phyloP scores from a whole-genome alignment of 2,888 invertebrate species.

The Agrochola lychnidis region DNA sequence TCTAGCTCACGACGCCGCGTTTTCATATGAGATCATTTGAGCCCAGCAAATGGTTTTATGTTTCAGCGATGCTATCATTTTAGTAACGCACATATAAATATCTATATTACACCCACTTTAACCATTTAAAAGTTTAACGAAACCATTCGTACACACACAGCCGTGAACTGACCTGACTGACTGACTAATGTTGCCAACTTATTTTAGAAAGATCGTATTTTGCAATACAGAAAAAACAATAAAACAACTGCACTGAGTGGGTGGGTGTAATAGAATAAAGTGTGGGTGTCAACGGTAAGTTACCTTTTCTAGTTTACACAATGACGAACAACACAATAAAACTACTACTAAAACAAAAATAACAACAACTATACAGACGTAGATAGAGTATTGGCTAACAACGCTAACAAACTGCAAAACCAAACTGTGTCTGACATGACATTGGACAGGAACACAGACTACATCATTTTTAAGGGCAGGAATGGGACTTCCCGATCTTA shows the following conservation, averaged over 20 bases:
- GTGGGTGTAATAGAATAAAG: not conserved
- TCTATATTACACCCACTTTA: not conserved
- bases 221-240: not conserved
- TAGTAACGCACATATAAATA: constrained; percentile 13
- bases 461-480: not conserved
- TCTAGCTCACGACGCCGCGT: constrained; percentile 53
- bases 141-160: not conserved
- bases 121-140: not conserved
- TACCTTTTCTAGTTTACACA: too few relatives aligned
- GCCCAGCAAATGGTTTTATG: constrained; percentile 65
- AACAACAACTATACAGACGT: not conserved
- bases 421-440: not conserved
- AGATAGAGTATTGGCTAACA: not conserved
- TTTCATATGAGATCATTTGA: constrained; percentile 69
- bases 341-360: not conserved
- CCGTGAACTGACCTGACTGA: not conserved
- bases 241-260: not conserved
- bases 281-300: not conserved
- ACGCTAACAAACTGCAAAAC: not conserved
- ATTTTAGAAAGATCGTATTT: not conserved
- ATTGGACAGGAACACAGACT: not conserved
- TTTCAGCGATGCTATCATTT: constrained; percentile 51
- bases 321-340: not conserved
- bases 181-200: not conserved
- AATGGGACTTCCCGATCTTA: not conserved